A percentile compares a stretch with the other conserved stretches of the same genome.
Evolutionary conservation across 2,888 invertebrate genomes (phyloP).

Genomic region (Hypselothyrea guttata): DNA sequence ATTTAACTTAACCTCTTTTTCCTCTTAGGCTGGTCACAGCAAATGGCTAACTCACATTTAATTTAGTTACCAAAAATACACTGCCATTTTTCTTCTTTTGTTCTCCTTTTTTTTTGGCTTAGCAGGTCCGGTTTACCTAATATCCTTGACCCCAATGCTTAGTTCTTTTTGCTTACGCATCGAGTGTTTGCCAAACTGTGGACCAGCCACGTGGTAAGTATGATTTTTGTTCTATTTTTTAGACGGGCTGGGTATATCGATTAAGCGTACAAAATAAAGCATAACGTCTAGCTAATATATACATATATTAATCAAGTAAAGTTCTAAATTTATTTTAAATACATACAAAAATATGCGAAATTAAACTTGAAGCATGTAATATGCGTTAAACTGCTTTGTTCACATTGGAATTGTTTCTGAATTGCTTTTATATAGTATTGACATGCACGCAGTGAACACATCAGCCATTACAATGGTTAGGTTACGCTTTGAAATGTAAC

Average conservation of each 20-base stretch:
- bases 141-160: slow-evolving; percentile 56
- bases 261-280: too few species aligned
- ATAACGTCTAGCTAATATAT: too few species aligned
- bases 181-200: slow-evolving; percentile 40
- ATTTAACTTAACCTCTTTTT: slow-evolving; percentile 57
- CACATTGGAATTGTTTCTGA: too few species aligned
- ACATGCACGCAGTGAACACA: too few species aligned
- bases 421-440: too few species aligned
- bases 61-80: slow-evolving; percentile 56
- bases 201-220: slow-evolving; percentile 40
- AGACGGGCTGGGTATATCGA: slow-evolving; percentile 40
- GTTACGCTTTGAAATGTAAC: too few species aligned
- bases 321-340: too few species aligned
- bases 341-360: too few species aligned
- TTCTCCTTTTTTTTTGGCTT: too few species aligned
- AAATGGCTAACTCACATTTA: slow-evolving; percentile 53
- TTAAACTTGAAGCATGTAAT: too few species aligned
- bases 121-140: slow-evolving; percentile 24
- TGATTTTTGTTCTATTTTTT: slow-evolving; percentile 30
- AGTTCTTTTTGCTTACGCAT: slow-evolving; percentile 56
- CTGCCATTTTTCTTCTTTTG: slow-evolving; percentile 30
- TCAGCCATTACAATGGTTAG: too few species aligned
- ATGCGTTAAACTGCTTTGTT: too few species aligned
- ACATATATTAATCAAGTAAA: not conserved
- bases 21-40: slow-evolving; percentile 22